These are phyloP conservation scores for Oscheius onirici DNA, from an alignment of 2,888 invertebrate genomes.

Conservation along the genomic window DNA sequence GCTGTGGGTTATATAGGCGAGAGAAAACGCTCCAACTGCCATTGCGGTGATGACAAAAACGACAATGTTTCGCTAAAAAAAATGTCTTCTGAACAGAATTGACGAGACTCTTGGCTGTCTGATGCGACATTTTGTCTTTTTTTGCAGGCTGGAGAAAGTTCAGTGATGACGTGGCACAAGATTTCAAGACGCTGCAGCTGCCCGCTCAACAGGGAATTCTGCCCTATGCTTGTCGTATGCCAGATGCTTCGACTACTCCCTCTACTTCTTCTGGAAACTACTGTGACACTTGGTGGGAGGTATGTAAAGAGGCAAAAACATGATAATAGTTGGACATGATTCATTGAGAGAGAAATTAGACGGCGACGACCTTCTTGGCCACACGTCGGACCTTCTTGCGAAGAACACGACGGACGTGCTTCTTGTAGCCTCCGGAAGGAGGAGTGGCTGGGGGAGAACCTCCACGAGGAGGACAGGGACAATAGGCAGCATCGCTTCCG, in stretches of 20 bases:
- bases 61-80: conserved; percentile 28
- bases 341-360: background rate
- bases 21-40: background rate
- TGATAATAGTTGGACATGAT: background rate
- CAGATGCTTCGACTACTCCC: background rate
- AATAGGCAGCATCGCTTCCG: conserved; percentile 20
- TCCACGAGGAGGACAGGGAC: background rate
- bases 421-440: conserved; percentile 3
- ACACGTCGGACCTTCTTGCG: conserved; percentile 20
- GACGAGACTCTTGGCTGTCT: conserved; percentile 36
- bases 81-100: conserved; percentile 16
- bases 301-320: background rate
- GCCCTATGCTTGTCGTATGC: conserved; percentile 25
- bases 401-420: conserved; percentile 5
- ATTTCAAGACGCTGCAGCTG: conserved; percentile 1
- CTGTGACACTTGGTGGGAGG: conserved; percentile 35
- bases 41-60: conserved; percentile 22
- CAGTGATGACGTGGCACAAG: conserved; percentile 8
- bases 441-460: background rate
- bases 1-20: conserved; percentile 5
- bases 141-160: conserved; percentile 33
- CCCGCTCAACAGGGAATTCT: conserved; percentile 30
- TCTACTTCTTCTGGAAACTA: conserved; percentile 14
- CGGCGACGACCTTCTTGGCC: conserved; percentile 15
- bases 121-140: conserved; percentile 13